Evolutionary conservation across 2,113 vertebrate species (phyloP), one percentile per base, ranked within the genome.

Genomic region (Machaerirhynchus nigripectus): DNA sequence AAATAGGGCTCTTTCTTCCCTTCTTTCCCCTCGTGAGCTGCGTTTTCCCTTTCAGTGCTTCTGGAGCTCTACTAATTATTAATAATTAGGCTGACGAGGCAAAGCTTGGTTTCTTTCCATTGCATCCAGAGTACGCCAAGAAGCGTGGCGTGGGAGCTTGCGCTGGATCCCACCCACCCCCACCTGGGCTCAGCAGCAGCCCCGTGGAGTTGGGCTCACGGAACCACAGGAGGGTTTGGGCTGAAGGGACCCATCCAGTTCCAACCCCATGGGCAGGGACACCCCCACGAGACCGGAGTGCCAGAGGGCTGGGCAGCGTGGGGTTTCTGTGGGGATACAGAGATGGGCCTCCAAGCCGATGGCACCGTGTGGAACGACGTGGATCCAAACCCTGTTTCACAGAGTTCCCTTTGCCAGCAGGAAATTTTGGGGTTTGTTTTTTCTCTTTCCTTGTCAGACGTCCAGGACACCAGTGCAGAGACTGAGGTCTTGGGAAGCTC

Each of bases 31-130:
- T 76, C 20, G 1, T 1, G 6, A 15, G 13, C 5, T 23, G 3
- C 8, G 1, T 80, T 95, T 95, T 95, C 71, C 67, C 59, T 90
- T 88, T 40, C 90, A 85, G 49, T 19, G 78, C 92, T 80, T 76
- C 67, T 39, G 33, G 63, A 79, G 46, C 82, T 61, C 21, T 21
- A 44, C 63, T 92, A 95, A 95, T 97, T 94, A 94, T 83, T 88
- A 65, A 83, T 93, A 85, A 96, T 94, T 73, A 92, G 67, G 82
- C 75, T 92, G 88, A 86, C 2, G 5, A 93, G 50, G 85, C 75
- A 80, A 44, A 92, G 46, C 46, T 94, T 80, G 70, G 70, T 90
- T 83, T 79, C 82, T 42, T 93, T 93, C 75, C 82, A 60, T 13
- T 71, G 74, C 33, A 6, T 49, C 55, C 61, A 13, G 42, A 40